These are phyloP conservation scores for Pseudonaja textilis DNA, from an alignment of 2,113 vertebrate genomes.

Conservation along the genomic window DNA sequence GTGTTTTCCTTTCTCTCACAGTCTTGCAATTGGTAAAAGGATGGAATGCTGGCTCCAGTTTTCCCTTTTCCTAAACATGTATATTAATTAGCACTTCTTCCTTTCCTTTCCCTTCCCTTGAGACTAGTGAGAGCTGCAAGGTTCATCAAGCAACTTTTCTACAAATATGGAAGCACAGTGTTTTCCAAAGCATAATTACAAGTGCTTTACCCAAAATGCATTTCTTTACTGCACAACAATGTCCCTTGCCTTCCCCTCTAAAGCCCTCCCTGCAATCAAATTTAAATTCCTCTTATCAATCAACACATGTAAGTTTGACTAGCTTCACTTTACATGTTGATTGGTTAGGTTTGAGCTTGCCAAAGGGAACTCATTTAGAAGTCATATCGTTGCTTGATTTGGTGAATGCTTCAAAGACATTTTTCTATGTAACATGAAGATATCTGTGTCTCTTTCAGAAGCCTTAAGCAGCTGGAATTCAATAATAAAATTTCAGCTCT, in stretches of 20 bases:
- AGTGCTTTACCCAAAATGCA: not conserved
- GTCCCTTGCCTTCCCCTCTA: not conserved
- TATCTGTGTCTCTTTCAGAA: not conserved
- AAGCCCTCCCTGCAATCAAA: not conserved
- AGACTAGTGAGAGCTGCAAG: not conserved
- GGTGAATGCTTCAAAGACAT: not conserved
- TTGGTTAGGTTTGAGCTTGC: not conserved
- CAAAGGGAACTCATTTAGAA: not conserved
- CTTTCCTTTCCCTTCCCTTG: not conserved
- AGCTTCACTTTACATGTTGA: not conserved
- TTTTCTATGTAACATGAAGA: not conserved
- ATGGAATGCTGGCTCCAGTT: not conserved
- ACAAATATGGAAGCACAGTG: not conserved
- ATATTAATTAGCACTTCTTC: not conserved
- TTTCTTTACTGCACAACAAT: not conserved
- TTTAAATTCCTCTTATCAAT: not conserved
- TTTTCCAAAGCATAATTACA: not conserved
- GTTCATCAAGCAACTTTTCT: not conserved
- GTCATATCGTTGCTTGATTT: not conserved
- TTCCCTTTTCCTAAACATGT: not conserved
- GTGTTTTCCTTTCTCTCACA: conserved; percentile 9
- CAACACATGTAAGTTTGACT: not conserved
- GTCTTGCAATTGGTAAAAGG: not conserved
- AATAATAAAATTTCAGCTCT: not conserved
- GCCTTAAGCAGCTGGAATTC: not conserved